Evolutionary conservation across 2,888 invertebrate species (phyloP).

Genomic region (Campopleginae sp.): DNA sequence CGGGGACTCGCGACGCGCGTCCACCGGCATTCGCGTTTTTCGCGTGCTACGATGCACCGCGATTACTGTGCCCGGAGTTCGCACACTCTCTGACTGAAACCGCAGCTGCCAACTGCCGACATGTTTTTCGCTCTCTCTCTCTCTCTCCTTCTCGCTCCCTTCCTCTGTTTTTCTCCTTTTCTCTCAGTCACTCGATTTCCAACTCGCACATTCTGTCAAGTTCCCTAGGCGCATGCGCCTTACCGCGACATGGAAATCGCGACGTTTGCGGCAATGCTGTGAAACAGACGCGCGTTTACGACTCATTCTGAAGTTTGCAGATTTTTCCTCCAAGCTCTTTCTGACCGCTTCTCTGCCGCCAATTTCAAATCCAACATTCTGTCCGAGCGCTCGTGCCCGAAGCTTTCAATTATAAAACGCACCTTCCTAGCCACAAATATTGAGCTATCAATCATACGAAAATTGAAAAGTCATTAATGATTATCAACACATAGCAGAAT

Average conservation of each 20-base stretch:
- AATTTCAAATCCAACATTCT: not conserved
- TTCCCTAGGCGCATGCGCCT: slow-evolving; percentile 32
- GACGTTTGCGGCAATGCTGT: slow-evolving; percentile 7
- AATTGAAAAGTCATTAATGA: slow-evolving; percentile 18
- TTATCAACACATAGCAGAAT: slow-evolving; percentile 21
- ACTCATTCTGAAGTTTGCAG: slow-evolving; percentile 37
- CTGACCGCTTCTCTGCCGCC: slow-evolving; percentile 7
- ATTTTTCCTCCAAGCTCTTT: slow-evolving; percentile 9
- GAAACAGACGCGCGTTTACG: slow-evolving; percentile 12
- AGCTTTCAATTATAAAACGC: not conserved
- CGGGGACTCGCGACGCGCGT: slow-evolving; percentile 75
- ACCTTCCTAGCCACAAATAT: no score
- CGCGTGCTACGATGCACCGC: slow-evolving; percentile 80
- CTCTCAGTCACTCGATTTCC: slow-evolving; percentile 21
- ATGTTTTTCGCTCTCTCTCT: slow-evolving; percentile 67
- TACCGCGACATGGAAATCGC: not conserved
- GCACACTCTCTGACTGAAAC: slow-evolving; percentile 71
- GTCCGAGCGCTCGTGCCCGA: not conserved
- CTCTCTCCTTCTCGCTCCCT: slow-evolving; percentile 48
- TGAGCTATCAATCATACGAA: slow-evolving; percentile 4
- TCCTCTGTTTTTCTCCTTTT: slow-evolving; percentile 18
- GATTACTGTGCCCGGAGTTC: slow-evolving; percentile 72
- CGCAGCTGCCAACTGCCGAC: slow-evolving; percentile 74
- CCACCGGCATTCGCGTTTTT: slow-evolving; percentile 80
- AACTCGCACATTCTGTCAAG: slow-evolving; percentile 35